A percentile compares a stretch with the other conserved stretches of the same genome.
Evolutionary conservation across 2,888 invertebrate genomes (phyloP).

Genomic region (Dicroscelio sp.): DNA sequence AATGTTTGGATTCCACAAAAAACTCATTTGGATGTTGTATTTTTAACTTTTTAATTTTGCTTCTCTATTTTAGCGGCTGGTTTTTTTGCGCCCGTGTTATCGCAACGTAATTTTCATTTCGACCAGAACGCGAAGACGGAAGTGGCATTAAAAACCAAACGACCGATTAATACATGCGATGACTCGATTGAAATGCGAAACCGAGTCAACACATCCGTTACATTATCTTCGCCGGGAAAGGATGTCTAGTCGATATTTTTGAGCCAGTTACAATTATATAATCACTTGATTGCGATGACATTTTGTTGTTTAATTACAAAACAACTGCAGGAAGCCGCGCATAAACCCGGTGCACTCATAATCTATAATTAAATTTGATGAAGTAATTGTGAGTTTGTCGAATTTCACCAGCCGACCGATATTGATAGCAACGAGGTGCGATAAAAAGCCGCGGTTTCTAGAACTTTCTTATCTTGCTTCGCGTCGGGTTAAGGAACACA

Average conservation of each 20-base stretch:
- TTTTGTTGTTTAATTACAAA: constrained; percentile 38
- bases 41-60: no score
- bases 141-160: constrained; percentile 29
- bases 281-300: background rate
- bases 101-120: no score
- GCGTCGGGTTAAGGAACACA: background rate
- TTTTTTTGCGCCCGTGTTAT: no score
- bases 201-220: constrained; percentile 40
- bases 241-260: constrained; percentile 22
- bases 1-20: no score
- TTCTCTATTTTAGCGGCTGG: no score
- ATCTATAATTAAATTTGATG: constrained; percentile 6
- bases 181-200: constrained; percentile 36
- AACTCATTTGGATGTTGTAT: no score
- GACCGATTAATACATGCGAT: constrained; percentile 36
- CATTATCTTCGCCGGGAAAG: constrained; percentile 4
- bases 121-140: constrained; percentile 16
- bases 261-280: background rate
- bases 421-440: background rate
- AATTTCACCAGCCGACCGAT: constrained; percentile 10
- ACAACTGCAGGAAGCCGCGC: constrained; percentile 1
- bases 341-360: background rate
- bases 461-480: constrained; percentile 44
- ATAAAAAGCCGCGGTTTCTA: constrained; percentile 29
- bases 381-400: background rate